A percentile compares a stretch with the other conserved stretches of the same genome.
These are phyloP conservation scores for Drosophila fulvimacula DNA, from an alignment of 2,888 invertebrate genomes.

Conservation along the genomic window DNA sequence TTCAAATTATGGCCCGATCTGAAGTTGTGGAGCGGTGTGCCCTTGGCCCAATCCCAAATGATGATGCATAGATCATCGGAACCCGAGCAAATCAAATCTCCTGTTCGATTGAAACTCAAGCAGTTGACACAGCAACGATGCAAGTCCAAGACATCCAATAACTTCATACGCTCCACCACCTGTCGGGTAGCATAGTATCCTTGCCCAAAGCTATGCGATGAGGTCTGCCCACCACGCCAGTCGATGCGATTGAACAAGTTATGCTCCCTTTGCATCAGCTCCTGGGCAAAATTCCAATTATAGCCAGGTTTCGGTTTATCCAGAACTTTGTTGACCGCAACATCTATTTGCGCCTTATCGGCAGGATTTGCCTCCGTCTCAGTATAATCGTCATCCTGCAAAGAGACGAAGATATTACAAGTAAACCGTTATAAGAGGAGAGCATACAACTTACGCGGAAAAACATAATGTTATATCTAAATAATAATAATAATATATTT, in stretches of 20 bases:
- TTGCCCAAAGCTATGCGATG: slow-evolving; percentile 42
- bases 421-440: not conserved
- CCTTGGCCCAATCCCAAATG: slow-evolving; percentile 96
- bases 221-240: slow-evolving; percentile 73
- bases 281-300: slow-evolving; percentile 70
- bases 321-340: slow-evolving; percentile 65
- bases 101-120: slow-evolving; percentile 91
- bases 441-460: slow-evolving; percentile 1
- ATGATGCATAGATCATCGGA: slow-evolving; percentile 95
- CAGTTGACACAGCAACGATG: slow-evolving; percentile 97
- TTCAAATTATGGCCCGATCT: slow-evolving; percentile 94
- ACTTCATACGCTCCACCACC: slow-evolving; percentile 92
- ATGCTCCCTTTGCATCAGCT: slow-evolving; percentile 82
- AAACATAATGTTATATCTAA: slow-evolving; percentile 1
- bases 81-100: slow-evolving; percentile 92
- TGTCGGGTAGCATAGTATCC: slow-evolving; percentile 90
- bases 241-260: slow-evolving; percentile 63
- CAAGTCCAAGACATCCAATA: slow-evolving; percentile 90
- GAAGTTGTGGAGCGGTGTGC: slow-evolving; percentile 88
- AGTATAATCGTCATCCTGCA: slow-evolving; percentile 43
- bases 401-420: not conserved
- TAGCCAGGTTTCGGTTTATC: slow-evolving; percentile 80
- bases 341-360: slow-evolving; percentile 30
- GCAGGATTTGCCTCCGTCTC: slow-evolving; percentile 28
- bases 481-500: not conserved